phyloP scores from a whole-genome alignment of 37 sponge, comb jelly and placozoan genomes.

The Agelas oroides region DNA sequence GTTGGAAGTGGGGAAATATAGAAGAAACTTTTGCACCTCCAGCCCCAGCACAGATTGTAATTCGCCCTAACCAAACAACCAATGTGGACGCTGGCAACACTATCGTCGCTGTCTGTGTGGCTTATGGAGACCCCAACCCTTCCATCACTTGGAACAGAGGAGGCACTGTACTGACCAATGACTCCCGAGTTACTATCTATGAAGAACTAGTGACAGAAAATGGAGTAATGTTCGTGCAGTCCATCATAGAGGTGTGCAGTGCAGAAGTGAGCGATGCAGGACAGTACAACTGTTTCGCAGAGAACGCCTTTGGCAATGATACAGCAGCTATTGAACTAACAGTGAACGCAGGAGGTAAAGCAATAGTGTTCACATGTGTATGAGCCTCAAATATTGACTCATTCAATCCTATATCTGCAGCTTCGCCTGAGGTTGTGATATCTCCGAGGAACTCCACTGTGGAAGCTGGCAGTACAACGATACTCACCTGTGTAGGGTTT shows the following conservation, averaged over 20 bases:
- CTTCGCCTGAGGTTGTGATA: background rate
- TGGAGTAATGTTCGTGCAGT: background rate
- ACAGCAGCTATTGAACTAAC: background rate
- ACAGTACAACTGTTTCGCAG: background rate
- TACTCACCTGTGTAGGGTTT: background rate
- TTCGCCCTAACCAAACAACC: slow-evolving; percentile 9
- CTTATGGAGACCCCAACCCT: slow-evolving; percentile 7
- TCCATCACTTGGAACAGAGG: slow-evolving; percentile 19
- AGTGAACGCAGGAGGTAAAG: background rate
- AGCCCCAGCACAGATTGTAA: background rate
- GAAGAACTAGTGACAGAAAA: background rate
- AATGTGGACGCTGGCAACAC: slow-evolving; percentile 19
- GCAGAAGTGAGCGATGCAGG: background rate
- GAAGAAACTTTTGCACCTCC: background rate
- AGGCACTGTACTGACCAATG: slow-evolving; percentile 1
- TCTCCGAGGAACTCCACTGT: background rate
- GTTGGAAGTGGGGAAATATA: no score
- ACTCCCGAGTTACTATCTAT: background rate
- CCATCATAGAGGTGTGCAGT: slow-evolving; percentile 1
- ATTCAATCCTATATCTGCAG: background rate
- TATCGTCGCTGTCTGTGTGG: slow-evolving; percentile 5
- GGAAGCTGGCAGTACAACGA: background rate
- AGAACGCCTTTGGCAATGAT: background rate
- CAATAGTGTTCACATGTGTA: background rate
- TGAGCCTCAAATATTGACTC: no score